These are phyloP conservation scores for Acanthochromis polyacanthus DNA, from an alignment of 2,113 vertebrate genomes.

Conservation along the genomic window DNA sequence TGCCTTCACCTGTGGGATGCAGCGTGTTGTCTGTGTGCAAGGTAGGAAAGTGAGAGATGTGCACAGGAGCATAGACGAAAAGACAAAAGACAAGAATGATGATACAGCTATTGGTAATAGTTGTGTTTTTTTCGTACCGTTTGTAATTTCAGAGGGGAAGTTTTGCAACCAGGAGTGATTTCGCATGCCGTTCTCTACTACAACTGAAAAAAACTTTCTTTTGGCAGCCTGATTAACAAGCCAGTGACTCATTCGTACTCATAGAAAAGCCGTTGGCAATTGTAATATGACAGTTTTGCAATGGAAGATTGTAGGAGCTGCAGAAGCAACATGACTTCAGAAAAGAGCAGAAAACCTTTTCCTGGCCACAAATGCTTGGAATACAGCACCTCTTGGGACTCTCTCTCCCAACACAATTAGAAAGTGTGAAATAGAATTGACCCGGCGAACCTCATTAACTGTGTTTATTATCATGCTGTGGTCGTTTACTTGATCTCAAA, in stretches of 20 bases:
- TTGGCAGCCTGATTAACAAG: slow-evolving; percentile 26
- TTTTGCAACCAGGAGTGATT: slow-evolving; percentile 14
- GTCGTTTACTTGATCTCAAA: slow-evolving; percentile 44
- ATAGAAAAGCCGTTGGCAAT: slow-evolving; percentile 40
- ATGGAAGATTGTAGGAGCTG: background rate
- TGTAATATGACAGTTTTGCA: slow-evolving; percentile 15
- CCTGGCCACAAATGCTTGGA: background rate
- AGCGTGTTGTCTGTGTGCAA: background rate
- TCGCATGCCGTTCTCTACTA: slow-evolving; percentile 1
- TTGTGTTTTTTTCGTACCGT: background rate
- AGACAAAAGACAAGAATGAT: background rate
- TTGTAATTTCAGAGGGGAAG: background rate
- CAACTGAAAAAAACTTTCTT: background rate
- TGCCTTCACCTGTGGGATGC: slow-evolving; percentile 23
- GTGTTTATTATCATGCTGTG: slow-evolving; percentile 50
- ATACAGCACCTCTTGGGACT: background rate
- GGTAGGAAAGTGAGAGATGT: background rate
- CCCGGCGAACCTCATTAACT: slow-evolving; percentile 52
- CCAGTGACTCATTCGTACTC: slow-evolving; percentile 49
- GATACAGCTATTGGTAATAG: background rate
- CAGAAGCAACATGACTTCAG: background rate
- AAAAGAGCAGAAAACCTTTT: slow-evolving; percentile 18
- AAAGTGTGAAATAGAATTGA: slow-evolving; percentile 55
- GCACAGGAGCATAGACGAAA: background rate
- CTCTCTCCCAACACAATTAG: slow-evolving; percentile 39